phyloP scores from a whole-genome alignment of 2,797 vertebrate genomes.

The Thalassophryne amazonica region DNA sequence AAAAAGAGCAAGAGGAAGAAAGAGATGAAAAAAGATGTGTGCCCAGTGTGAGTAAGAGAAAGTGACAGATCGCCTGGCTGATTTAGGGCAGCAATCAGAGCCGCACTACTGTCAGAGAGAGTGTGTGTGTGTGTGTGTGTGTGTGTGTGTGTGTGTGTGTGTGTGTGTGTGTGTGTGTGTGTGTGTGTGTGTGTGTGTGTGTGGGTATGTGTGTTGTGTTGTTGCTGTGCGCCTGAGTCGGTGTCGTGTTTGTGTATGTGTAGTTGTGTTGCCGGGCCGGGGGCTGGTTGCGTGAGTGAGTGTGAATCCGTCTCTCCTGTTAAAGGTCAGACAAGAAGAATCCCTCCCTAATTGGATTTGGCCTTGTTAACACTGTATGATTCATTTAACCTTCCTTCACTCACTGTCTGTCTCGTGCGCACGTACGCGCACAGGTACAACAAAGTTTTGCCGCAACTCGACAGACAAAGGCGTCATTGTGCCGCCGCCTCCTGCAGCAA shows the following conservation, averaged over 20 bases:
- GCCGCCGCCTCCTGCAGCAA: conserved; percentile 51
- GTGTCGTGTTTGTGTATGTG: conserved; percentile 16
- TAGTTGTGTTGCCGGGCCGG: background rate
- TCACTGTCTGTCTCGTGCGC: conserved; percentile 27
- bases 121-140: conserved; percentile 34
- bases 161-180: conserved; percentile 17
- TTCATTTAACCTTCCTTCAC: conserved; percentile 72
- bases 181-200: conserved; percentile 10
- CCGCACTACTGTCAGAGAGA: conserved; percentile 57
- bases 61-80: conserved; percentile 73
- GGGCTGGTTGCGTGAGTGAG: conserved; percentile 50
- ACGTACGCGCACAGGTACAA: conserved; percentile 27
- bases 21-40: conserved; percentile 55
- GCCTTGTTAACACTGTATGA: conserved; percentile 74
- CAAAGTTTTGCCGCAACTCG: conserved; percentile 39
- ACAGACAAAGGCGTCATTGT: conserved; percentile 75
- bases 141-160: conserved; percentile 7
- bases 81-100: conserved; percentile 80
- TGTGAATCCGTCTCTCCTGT: conserved; percentile 53
- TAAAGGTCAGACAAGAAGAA: conserved; percentile 77
- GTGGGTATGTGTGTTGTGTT: conserved; percentile 7
- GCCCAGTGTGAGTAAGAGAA: conserved; percentile 77
- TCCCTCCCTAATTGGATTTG: conserved; percentile 74
- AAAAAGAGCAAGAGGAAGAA: conserved; percentile 18
- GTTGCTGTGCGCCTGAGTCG: conserved; percentile 25